Conservation (phyloP, 2,797 vertebrate genomes). For the Leuciscus waleckii region DNA sequence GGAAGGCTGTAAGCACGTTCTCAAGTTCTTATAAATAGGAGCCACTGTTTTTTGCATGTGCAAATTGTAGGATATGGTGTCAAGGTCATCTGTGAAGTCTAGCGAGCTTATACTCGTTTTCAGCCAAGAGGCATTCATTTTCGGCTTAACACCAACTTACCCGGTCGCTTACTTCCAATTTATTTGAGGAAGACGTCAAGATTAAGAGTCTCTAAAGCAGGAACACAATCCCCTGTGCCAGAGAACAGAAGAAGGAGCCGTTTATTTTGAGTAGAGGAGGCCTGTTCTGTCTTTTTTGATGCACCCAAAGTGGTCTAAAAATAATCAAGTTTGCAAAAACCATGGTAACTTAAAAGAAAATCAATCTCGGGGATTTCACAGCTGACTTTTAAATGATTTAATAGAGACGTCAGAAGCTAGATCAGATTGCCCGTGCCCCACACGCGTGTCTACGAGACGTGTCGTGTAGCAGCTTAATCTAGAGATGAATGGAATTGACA, state of each 20-base stretch:
- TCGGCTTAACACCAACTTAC: conserved; percentile 29
- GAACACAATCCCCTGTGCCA: conserved; percentile 45
- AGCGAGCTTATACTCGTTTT: conserved; percentile 8
- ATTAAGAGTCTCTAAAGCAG: conserved; percentile 45
- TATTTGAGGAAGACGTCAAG: conserved; percentile 34
- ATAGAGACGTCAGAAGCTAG: conserved; percentile 50
- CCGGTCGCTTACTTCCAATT: conserved; percentile 14
- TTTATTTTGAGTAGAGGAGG: conserved; percentile 20
- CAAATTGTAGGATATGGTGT: conserved; percentile 10
- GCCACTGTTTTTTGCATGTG: not conserved
- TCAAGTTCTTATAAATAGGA: not conserved
- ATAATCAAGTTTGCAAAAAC: conserved; percentile 62
- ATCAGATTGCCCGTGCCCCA: conserved; percentile 47
- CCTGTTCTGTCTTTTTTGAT: conserved; percentile 51
- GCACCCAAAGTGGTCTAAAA: conserved; percentile 57
- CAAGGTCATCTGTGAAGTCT: conserved; percentile 43
- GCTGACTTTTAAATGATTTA: conserved; percentile 62
- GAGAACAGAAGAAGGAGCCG: conserved; percentile 27
- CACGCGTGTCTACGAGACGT: conserved; percentile 4
- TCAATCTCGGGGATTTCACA: conserved; percentile 62
- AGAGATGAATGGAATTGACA: conserved; percentile 38
- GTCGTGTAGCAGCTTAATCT: conserved; percentile 40
- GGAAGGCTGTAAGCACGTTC: not conserved
- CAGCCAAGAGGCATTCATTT: conserved; percentile 17
- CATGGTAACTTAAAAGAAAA: conserved; percentile 60